phyloP scores from a whole-genome alignment of 1,140 invertebrate species.

The Antheraea mylitta region DNA sequence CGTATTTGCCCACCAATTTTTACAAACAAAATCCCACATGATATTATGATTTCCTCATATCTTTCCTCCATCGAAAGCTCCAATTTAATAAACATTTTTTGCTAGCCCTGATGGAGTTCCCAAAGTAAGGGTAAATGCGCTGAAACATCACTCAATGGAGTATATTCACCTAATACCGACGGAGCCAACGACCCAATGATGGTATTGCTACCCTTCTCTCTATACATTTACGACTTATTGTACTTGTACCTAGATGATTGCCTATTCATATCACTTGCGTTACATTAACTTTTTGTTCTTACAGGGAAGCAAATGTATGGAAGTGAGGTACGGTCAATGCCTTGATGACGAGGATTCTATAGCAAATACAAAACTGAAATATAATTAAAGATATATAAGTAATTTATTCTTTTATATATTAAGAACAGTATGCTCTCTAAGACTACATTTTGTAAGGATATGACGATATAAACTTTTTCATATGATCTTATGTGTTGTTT shows the following conservation, averaged over 20 bases:
- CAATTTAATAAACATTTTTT: too few species aligned
- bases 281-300: conserved; percentile 4
- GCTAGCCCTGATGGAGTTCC: too few species aligned
- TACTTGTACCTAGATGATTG: too few species aligned
- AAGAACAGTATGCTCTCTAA: conserved; percentile 11
- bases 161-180: neutral
- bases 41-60: too few species aligned
- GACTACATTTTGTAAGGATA: conserved; percentile 5
- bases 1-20: too few species aligned
- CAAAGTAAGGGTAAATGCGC: too few species aligned
- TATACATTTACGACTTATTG: neutral
- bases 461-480: neutral
- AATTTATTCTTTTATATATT: conserved; percentile 12
- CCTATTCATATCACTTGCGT: too few species aligned
- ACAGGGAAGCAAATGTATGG: conserved; percentile 77
- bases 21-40: too few species aligned
- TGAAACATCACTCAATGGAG: too few species aligned
- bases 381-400: conserved; percentile 22
- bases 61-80: too few species aligned
- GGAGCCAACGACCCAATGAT: neutral
- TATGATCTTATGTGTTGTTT: neutral
- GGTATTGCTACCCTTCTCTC: neutral
- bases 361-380: conserved; percentile 49
- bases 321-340: conserved; percentile 72
- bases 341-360: conserved; percentile 65